Base-by-base conservation (phyloP, 1,140 invertebrate species). In the Zaprionus tsacasi region DNA sequence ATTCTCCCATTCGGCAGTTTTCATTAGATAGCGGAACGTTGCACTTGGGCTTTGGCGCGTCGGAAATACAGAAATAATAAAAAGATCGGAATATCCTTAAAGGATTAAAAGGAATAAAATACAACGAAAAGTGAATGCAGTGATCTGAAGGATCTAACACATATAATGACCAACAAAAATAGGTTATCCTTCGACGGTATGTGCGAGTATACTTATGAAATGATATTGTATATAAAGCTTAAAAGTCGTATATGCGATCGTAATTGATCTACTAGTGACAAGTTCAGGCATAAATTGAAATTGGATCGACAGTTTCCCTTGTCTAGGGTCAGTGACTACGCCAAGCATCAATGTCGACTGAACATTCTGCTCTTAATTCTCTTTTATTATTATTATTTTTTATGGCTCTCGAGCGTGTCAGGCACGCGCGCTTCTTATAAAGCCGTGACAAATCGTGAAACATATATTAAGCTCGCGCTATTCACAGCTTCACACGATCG, bases 171-270 rank as follows among this genome's bases (percentile, higher is more conserved):
- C 17, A 56, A 75, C 40, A 58, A 65, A 25, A 91, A 91, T 58
- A 91, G 83, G 36, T 67, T 91, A 74, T 91, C 87, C 65, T 81
- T 91, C 21, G 87, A 91, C 59, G 87, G 87, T 91, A 91, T 56
- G 87, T 82, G 64, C 15, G 13, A 55, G 13, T 30, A 70, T 15
- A 21, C 1, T 40, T 7, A 21, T 2, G 8, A 45, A 45, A 45
- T 21, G 25, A 21, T 21, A 5, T 2, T 21, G 2, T 21, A 21
- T 21, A 21, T 21, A 21, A 21, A 21, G 21, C 21, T 21, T 21
- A 2, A 21, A 21, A 21, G 21, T 21, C 21, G 21, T n/a, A n/a
- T n/a, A n/a, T 21, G 21, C 21, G 0, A 21, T 25, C 17, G 1
- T 10, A n/a, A n/a, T n/a, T n/a, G n/a, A n/a, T n/a, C n/a, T n/a